Evolutionary conservation across 2,113 vertebrate genomes (phyloP), one percentile per base, ranked within the genome.

Genomic region (Diglossa brunneiventris): DNA sequence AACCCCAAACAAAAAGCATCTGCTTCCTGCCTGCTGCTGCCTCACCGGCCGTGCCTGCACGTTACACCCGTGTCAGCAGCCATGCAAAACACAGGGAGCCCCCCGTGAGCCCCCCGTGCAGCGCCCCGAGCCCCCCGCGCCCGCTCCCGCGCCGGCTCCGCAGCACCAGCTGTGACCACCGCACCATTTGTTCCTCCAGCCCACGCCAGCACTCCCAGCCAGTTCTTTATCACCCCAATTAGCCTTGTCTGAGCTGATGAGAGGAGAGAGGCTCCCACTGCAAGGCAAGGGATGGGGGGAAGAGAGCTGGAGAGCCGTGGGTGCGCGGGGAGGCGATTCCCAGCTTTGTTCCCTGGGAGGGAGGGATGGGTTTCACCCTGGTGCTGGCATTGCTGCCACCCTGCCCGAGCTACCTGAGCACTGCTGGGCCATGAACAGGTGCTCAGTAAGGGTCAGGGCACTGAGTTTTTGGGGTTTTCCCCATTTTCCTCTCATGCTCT

Each of bases 211-310:
- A 52, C 68, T 46, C 44, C 44, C 75, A 94, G 90, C 49, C n/a
- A 90, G 91, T 89, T 94, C 95, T 94, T 81, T 89, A 84, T 95
- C 95, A 94, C 94, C 94, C 88, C 83, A 92, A 67, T 96, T 89
- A 96, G 95, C 81, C 92, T 95, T 94, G 95, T 96, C 95, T 75
- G 95, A 96, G 92, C 94, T 97, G 96, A 96, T 96, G 94, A 93
- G 95, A 89, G 90, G 91, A 92, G 95, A 93, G 95, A 95, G 94
- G 81, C 74, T 96, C 26, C 80, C 91, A 50, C 79, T 55, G 81
- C 90, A 47, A 74, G 74, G 86, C 83, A 50, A 42, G 82, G 82
- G 83, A 77, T 7, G 47, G 67, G 95, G 84, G 87, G 64, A 73
- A 72, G 39, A 61, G 86, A 70, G 66, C 56, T 30, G 20, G 28